phyloP scores from a whole-genome alignment of 2,888 invertebrate species.

The Pammene aurita region DNA sequence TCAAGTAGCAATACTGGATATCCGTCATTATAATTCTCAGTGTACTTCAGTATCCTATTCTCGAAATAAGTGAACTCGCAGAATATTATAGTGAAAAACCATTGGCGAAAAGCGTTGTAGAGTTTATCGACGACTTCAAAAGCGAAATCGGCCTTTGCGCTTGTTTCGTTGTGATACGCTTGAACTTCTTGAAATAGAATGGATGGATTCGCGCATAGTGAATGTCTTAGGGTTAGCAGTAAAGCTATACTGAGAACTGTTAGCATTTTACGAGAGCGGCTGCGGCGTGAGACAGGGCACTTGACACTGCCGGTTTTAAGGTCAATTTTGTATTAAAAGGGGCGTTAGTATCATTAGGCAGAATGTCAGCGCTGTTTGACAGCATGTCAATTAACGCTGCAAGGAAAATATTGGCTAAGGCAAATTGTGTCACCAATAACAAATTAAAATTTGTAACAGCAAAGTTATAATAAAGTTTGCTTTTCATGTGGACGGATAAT shows the following conservation, averaged over 20 bases:
- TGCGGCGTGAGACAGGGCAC: conserved; percentile 49
- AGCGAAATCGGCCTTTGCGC: conserved; percentile 64
- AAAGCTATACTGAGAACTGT: conserved; percentile 49
- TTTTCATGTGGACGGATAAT: conserved; percentile 14
- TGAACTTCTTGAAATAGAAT: conserved; percentile 62
- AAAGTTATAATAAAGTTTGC: conserved; percentile 30
- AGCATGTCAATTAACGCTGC: conserved; percentile 71
- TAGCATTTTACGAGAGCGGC: conserved; percentile 52
- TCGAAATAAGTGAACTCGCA: conserved; percentile 78
- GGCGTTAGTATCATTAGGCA: conserved; percentile 65
- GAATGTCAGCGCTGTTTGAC: conserved; percentile 62
- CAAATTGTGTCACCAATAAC: conserved; percentile 57
- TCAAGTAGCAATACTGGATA: conserved; percentile 73
- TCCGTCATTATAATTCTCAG: conserved; percentile 67
- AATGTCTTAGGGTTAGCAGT: conserved; percentile 46
- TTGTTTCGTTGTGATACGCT: conserved; percentile 62
- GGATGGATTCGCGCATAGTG: conserved; percentile 48
- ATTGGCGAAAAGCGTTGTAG: conserved; percentile 70
- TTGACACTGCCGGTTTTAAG: conserved; percentile 60
- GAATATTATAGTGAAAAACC: conserved; percentile 76
- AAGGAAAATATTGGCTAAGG: conserved; percentile 71
- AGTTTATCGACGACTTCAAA: conserved; percentile 69
- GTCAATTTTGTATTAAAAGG: conserved; percentile 54
- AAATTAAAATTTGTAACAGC: conserved; percentile 42
- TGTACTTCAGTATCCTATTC: conserved; percentile 72